Evolutionary conservation across 2,113 vertebrate genomes (phyloP), one percentile per base, ranked within the genome.

Genomic region (Neoarius graeffei): DNA sequence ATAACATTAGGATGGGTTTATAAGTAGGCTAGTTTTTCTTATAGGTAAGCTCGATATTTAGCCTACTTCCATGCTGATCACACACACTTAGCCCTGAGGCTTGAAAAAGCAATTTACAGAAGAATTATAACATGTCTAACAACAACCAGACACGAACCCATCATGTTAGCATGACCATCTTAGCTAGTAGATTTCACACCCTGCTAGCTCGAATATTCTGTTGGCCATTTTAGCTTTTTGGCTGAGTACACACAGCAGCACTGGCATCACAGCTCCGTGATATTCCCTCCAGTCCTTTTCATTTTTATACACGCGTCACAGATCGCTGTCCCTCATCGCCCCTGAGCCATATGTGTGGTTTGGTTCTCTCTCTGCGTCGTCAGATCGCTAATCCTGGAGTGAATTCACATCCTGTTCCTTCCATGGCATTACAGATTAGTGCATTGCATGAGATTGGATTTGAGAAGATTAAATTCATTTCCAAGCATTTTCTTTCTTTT

Each of bases 361-460:
- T 89, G 79, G 20, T 84, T 64, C 57, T 60, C 57, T 56, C 10
- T 13, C 23, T 60, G 10, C 5, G n/a, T 48, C 17, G 92, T 91
- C 83, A 89, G 89, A 91, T 81, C 77, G 59, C 52, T 92, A 91
- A 92, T 91, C 90, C 90, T 86, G 67, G 57, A 76, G 81, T 86
- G 81, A 66, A 89, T 90, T 79, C 71, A 57, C 66, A 77, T 54
- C 66, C 42, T 85, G 77, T 91, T 77, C 83, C 92, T 77, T 81
- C 73, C 76, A 90, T 76, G 89, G 88, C 89, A 91, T 91, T 88
- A 79, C 88, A 89, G 89, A 93, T 91, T 87, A 89, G 66, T 25
- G 86, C 69, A 85, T 83, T 76, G 85, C 71, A 73, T 17, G 23
- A 88, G 90, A 92, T 87, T 88, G 81, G 86, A 90, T 92, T 90